Evolutionary conservation across 1,140 invertebrate species (phyloP), one percentile per base, ranked within the genome.

Genomic region (Drosophila subobscura): DNA sequence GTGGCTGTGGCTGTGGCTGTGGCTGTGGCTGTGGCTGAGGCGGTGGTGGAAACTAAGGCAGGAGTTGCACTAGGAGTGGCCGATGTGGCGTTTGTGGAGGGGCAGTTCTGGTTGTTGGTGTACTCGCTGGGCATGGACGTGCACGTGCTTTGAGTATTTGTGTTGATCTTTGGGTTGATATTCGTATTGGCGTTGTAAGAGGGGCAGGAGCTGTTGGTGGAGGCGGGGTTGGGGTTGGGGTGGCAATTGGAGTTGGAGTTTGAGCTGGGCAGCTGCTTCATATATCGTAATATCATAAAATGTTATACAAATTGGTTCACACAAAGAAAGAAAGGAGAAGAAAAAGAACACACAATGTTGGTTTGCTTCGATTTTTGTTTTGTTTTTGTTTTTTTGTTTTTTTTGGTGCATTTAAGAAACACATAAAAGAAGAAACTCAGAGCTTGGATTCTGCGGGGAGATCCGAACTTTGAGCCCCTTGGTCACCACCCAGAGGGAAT

Each of bases 301-400:
- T 55, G 50, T 42, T 49, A 70, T 68, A 68, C 14, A 56, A 53
- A 68, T 60, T 72, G 52, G 44, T 60, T 77, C 56, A 78, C 75
- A 88, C 78, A 88, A 78, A 77, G 79, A 86, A 84, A 84, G 79
- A 84, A 83, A 84, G 66, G 79, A 88, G 70, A 89, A 86, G 83
- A 86, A 79, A 86, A 88, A 84, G 60, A 85, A 83, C 65, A 78
- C 63, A 83, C 46, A 74, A 72, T 72, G 61, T 85, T 76, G 72
- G 72, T 76, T 66, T 75, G 72, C 71, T 66, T 74, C 40, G 66
- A 79, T 80, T 7, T 68, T 47, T 27, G 41, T 16, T 66, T 66
- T 22, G 27, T 23, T 51, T 40, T 42, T 10, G 40, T 37, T 10
- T 37, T 66, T 79, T 80, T 5, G 55, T 41, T 22, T 42, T n/a